Conservation (phyloP, 2,797 vertebrate genomes). For the Diplodus sargus region DNA sequence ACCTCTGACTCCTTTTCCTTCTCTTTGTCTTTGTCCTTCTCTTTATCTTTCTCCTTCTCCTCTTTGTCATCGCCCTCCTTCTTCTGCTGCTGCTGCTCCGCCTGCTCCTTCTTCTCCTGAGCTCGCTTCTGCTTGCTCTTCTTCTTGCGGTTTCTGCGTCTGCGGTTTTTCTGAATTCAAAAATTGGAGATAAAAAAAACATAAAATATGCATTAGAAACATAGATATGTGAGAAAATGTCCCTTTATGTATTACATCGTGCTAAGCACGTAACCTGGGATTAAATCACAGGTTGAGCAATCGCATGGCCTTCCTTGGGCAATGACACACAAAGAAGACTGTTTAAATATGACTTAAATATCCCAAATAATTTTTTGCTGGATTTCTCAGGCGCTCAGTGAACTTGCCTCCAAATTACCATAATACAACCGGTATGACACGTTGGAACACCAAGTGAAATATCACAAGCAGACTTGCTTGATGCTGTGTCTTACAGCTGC, state of each 20-base stretch:
- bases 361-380: too few species aligned
- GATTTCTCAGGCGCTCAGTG: too few species aligned
- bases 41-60: conserved; percentile 78
- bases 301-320: not conserved
- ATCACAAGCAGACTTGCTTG: not conserved
- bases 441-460: not conserved
- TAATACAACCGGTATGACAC: not conserved
- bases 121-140: conserved; percentile 88
- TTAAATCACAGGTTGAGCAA: not conserved
- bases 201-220: not conserved
- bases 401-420: not conserved
- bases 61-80: conserved; percentile 74
- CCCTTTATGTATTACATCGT: not conserved
- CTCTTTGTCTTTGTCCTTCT: conserved; percentile 76
- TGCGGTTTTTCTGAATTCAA: conserved; percentile 88
- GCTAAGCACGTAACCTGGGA: not conserved
- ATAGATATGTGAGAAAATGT: too few species aligned
- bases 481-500: too few species aligned
- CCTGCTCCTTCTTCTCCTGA: conserved; percentile 84
- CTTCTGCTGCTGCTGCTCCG: conserved; percentile 61
- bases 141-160: conserved; percentile 92
- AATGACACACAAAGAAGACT: not conserved
- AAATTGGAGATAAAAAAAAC: not conserved
- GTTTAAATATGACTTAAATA: too few species aligned
- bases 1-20: conserved; percentile 85